A percentile compares a stretch with the other conserved stretches of the same genome.
phyloP scores from a whole-genome alignment of 2,113 vertebrate species.

The Dipodomys ordii region DNA sequence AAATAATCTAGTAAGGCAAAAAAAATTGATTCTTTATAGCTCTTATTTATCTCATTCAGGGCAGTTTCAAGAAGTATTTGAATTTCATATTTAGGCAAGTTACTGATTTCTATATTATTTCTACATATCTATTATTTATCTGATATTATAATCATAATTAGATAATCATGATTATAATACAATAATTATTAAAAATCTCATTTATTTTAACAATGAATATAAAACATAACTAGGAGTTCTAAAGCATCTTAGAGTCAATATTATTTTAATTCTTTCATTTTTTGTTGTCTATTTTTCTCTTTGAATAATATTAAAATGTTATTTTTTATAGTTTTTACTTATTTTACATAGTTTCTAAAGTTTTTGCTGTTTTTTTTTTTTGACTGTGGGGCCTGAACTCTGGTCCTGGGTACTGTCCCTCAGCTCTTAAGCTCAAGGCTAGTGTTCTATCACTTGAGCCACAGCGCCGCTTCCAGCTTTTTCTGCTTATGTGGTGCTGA shows the following conservation, averaged over 20 bases:
- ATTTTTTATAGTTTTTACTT: not conserved
- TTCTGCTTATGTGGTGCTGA: too few relatives aligned
- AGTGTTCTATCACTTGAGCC: too few relatives aligned
- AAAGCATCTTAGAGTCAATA: conserved; percentile 6
- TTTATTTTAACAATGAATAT: conserved; percentile 4
- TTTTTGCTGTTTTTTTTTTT: not conserved
- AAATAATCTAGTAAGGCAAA: not conserved
- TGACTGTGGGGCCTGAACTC: too few relatives aligned
- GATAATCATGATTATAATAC: not conserved
- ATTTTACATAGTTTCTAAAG: not conserved
- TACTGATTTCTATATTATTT: conserved; percentile 19
- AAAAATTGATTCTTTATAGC: too few relatives aligned
- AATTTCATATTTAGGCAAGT: conserved; percentile 11
- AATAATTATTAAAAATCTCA: too few relatives aligned
- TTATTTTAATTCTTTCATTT: conserved; percentile 35
- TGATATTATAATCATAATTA: too few relatives aligned
- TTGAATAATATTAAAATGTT: not conserved
- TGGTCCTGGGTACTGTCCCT: too few relatives aligned
- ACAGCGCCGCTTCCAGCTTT: too few relatives aligned
- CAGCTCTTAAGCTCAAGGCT: too few relatives aligned
- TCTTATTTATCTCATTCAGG: not conserved
- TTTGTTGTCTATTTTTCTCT: conserved; percentile 4
- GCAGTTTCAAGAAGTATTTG: not conserved
- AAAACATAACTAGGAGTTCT: not conserved
- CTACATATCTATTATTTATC: not conserved